Base-by-base conservation (phyloP, 2,797 vertebrate species). In the Pipistrellus nathusii region DNA sequence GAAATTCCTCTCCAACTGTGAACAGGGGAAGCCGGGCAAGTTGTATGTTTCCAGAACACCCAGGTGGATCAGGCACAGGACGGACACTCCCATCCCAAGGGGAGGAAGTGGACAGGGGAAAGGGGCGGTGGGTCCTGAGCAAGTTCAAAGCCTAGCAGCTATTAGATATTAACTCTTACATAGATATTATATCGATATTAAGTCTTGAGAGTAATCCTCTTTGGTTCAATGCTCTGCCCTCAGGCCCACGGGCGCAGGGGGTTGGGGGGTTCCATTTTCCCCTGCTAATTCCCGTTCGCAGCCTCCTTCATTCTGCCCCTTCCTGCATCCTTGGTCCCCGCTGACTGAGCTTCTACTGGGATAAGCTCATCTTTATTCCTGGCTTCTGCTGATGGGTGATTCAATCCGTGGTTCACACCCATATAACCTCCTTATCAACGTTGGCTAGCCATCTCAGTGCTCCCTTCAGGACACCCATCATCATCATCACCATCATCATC, bases 201-300 rank as follows among this genome's bases (percentile, higher is more conserved):
- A 51, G 18, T 5, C 57, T 41, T 57, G 30, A 59, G 72, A 71
- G 12, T 0, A 12, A 53, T 17, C 53, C n/a, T 72, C 27, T 84
- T 51, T 5, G 72, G 20, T 12, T 35, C 64, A 30, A 30, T 9
- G 30, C 35, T 53, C 27, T 46, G 64, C 10, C 23, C 55, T 46
- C 0, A 0, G 68, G 23, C 57, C 38, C 44, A 41, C 46, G 10
- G 44, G 44, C 44, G 6, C 38, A 14, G 3, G 57, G 23, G 20
- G 0, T 3, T 18, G 38, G 27, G 5, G 20, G n/a, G 7, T 4
- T 32, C 53, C 64, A 13, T 17, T 21, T 82, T 35, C 53, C 17
- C 32, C 21, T 51, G 15, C 30, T 32, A 62, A 38, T 2, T 9
- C 4, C 1, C 4, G 23, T 25, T 44, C 1, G 1, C 18, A 44